Base-by-base conservation (phyloP, 2,797 vertebrate species). In the Chelmon rostratus region DNA sequence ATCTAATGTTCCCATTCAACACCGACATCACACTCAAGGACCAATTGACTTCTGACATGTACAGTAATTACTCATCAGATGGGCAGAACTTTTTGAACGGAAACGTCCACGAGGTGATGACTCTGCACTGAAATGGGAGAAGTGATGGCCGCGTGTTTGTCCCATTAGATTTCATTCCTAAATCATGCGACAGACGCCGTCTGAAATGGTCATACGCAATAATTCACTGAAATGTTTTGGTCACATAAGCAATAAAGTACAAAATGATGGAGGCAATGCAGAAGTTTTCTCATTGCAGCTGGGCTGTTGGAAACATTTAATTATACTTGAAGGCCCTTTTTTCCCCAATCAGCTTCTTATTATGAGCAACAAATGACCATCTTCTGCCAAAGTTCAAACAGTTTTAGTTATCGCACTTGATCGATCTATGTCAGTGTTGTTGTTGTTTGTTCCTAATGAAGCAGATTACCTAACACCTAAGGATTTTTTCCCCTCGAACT, bases 121-220 rank as follows among this genome's bases (percentile, higher is more conserved):
- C 33, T 58, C 56, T 13, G 15, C 40, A 10, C 28, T 31, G 10
- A 10, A 57, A 70, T 25, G 49, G 65, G 28, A 66, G 49, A n/a
- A 56, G 40, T 42, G 46, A 85, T 52, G 59, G 5, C 57, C 68
- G 68, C 62, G 13, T 37, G 40, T 72, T 67, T 73, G 52, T 73
- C 13, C 46, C 23, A 16, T 19, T 58, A 63, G 69, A 47, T 64
- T 67, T 76, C 0, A n/a, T 73, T 42, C 56, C 46, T 23, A 42
- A 56, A 35, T 68, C 35, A 72, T 50, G 44, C 70, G 69, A 75
- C 23, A 46, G 40, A 57, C 47, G 47, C 6, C 37, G 5, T 44
- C 54, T 54, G 53, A 42, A 66, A 61, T 46, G 28, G 23, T 42
- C 31, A 25, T 47, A 21, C 11, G 21, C 3, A 47, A 40, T 25